Percentiles rank a stretch among this genome's conserved stretches.
phyloP scores from a whole-genome alignment of 2,888 invertebrate species.

The Gisinianus flammeolus region DNA sequence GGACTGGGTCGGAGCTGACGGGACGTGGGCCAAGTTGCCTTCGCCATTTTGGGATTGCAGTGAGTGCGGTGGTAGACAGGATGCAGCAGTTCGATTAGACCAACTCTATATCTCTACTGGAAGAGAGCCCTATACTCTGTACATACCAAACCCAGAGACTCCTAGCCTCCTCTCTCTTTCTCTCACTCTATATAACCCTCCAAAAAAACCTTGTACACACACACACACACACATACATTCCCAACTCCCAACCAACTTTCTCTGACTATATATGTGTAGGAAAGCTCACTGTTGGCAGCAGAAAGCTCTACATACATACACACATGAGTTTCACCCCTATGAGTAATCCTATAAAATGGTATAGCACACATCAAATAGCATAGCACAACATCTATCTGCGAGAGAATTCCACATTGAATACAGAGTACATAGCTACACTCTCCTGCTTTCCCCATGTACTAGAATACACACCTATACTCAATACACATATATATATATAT shows the following conservation, averaged over 20 bases:
- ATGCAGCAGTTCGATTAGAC: conserved; percentile 59
- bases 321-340: background rate
- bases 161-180: conserved; percentile 18
- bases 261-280: too few species aligned
- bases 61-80: conserved; percentile 59
- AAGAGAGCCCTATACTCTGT: conserved; percentile 18
- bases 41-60: conserved; percentile 59
- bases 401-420: background rate
- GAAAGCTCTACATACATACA: background rate
- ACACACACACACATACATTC: background rate
- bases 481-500: background rate
- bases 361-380: conserved; percentile 15
- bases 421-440: background rate
- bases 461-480: background rate
- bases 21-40: conserved; percentile 53
- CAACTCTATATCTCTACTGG: conserved; percentile 38
- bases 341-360: conserved; percentile 6
- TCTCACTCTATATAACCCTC: conserved; percentile 23
- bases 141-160: background rate
- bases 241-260: background rate
- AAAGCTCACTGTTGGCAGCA: background rate
- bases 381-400: too few species aligned
- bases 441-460: background rate
- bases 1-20: conserved; percentile 48
- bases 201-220: background rate